Percentiles rank a stretch among this genome's conserved stretches.
Conservation (phyloP, 2,113 vertebrate genomes). For the Thryonomys swinderianus region DNA sequence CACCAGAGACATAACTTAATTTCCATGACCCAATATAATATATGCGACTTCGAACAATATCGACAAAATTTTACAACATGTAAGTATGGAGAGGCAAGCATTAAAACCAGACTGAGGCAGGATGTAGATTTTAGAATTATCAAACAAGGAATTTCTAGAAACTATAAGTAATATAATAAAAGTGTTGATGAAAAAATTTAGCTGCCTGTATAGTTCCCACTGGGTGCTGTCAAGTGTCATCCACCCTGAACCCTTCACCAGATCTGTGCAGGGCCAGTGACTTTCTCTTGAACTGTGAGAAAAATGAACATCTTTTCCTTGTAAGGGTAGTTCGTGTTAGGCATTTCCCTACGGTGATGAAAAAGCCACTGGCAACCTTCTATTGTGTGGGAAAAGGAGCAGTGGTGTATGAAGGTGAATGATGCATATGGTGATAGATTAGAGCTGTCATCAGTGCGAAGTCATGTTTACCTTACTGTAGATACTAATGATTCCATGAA, state of each 20-base stretch:
- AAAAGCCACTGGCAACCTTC: not conserved
- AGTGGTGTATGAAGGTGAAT: not conserved
- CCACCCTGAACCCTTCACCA: not conserved
- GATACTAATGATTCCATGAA: not conserved
- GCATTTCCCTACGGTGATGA: not conserved
- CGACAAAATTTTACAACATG: not conserved
- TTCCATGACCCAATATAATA: not conserved
- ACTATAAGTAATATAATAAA: not conserved
- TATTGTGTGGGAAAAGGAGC: not conserved
- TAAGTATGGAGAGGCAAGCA: not conserved
- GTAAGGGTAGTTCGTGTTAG: no score
- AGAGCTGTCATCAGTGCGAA: not conserved
- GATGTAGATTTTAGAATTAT: not conserved
- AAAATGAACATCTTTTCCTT: not conserved
- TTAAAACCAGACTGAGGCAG: not conserved
- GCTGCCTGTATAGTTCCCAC: not conserved
- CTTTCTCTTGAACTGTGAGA: not conserved
- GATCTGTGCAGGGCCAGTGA: not conserved
- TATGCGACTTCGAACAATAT: not conserved
- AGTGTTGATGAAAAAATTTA: not conserved
- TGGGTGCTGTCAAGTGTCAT: no score
- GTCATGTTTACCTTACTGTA: not conserved
- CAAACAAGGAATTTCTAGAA: not conserved
- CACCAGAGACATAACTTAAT: not conserved
- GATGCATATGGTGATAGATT: not conserved